Base-by-base conservation (phyloP, 2,888 invertebrate species). In the Thereva nobilitata region DNA sequence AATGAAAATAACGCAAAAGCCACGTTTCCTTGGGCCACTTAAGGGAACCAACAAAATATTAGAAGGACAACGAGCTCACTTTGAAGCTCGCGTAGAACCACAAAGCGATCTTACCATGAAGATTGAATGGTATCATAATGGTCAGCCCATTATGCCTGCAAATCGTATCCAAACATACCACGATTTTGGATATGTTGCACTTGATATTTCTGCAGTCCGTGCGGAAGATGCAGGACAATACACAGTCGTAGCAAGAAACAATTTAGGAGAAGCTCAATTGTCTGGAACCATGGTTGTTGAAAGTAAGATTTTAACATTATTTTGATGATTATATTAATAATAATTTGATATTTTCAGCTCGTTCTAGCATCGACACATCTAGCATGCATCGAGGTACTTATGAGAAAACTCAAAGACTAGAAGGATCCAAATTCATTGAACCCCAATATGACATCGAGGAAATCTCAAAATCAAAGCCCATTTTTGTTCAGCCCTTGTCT, bases 121-220 rank as follows among this genome's bases (percentile, higher is more conserved):
- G 76, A 90, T 95, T 70, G 97, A 97, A 82, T 99, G 98, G 98
- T 96, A 94, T 79, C 94, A 94, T 76, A 97, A 99, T 81, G 97
- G 95, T 64, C 89, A 92, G 77, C 89, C 93, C 70, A 89, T 99
- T 68, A 91, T 90, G 76, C 88, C 89, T 68, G 94, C 94, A 44
- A 93, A 91, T 76, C 88, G 97, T 73, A 97, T 95, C 76, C 95
- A 95, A 81, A 94, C 93, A 6, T 93, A 93, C 78, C 91, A 96
- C 75, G 97, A 98, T 80, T 97, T 98, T 82, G 97, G 97, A 68
- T 97, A 96, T 77, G 96, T 97, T 23, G 95, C 97, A 42, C 85
- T 99, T 72, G 97, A 98, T 76, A 95, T 98, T 74, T 84, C 94
- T 68, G 93, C 91, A 80, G 95, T 96, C 12, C 89, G 95, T 70